phyloP scores from a whole-genome alignment of 2,888 invertebrate species.

The Carpatolechia fugitivella region DNA sequence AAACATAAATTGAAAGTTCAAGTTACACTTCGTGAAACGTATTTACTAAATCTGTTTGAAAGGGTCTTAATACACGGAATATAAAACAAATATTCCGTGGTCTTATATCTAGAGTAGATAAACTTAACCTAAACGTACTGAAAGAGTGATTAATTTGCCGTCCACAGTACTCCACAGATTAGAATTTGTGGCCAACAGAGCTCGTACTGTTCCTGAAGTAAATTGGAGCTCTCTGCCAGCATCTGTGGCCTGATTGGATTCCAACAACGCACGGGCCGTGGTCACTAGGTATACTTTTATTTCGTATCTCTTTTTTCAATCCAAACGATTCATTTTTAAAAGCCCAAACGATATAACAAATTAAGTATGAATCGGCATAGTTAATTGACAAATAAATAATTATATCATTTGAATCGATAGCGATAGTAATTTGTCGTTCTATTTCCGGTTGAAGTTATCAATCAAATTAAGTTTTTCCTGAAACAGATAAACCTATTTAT shows the following conservation, averaged over 20 bases:
- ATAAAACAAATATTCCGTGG: too few species aligned
- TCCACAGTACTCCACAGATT: neutral
- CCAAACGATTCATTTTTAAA: neutral
- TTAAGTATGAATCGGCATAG: neutral
- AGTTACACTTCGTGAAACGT: too few species aligned
- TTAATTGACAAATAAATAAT: constrained; percentile 7
- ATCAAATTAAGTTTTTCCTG: constrained; percentile 11
- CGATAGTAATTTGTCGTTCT: constrained; percentile 22
- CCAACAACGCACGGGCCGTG: constrained; percentile 8
- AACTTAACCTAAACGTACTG: neutral
- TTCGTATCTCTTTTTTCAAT: neutral
- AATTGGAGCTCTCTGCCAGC: constrained; percentile 16
- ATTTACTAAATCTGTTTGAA: too few species aligned
- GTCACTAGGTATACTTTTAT: neutral
- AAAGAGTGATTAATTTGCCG: neutral
- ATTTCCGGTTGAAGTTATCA: constrained; percentile 33
- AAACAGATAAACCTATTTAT: constrained; percentile 8
- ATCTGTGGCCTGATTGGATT: constrained; percentile 26
- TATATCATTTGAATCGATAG: constrained; percentile 6
- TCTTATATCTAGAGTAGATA: too few species aligned
- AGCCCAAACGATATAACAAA: neutral
- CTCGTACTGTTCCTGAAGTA: constrained; percentile 6
- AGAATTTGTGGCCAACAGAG: constrained; percentile 10
- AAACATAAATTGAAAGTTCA: too few species aligned
- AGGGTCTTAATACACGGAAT: too few species aligned